Evolutionary conservation across 2,113 vertebrate genomes (phyloP).

Genomic region (Riparia riparia): DNA sequence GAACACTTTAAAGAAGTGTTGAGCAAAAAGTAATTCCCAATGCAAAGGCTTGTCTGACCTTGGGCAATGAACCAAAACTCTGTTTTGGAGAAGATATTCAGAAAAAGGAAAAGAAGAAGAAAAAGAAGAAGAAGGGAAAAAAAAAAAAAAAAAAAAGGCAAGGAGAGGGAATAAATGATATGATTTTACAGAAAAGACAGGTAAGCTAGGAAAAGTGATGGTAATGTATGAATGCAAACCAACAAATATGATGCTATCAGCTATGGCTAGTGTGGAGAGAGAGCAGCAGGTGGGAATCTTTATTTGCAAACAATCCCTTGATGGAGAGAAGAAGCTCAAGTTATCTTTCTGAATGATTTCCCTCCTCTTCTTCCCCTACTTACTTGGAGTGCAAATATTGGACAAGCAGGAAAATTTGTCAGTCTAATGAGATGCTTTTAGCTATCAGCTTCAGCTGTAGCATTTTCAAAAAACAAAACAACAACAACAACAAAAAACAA

Average conservation of each 20-base stretch:
- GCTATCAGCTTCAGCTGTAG: background rate
- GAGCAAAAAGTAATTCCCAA: conserved; percentile 31
- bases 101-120: background rate
- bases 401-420: background rate
- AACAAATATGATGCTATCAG: background rate
- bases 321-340: background rate
- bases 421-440: background rate
- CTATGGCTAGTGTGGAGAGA: background rate
- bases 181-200: background rate
- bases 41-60: background rate
- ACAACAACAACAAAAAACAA: background rate
- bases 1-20: background rate
- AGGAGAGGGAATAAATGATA: background rate
- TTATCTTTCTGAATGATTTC: background rate
- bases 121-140: background rate
- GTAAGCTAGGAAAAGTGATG: background rate
- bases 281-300: background rate
- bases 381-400: background rate
- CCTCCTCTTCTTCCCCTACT: background rate
- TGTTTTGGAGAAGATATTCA: background rate
- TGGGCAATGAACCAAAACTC: background rate
- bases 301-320: background rate
- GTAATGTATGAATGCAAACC: background rate
- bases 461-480: background rate
- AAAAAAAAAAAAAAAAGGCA: background rate